Evolutionary conservation across 2,797 vertebrate genomes (phyloP).

Genomic region (Hemitrygon akajei): DNA sequence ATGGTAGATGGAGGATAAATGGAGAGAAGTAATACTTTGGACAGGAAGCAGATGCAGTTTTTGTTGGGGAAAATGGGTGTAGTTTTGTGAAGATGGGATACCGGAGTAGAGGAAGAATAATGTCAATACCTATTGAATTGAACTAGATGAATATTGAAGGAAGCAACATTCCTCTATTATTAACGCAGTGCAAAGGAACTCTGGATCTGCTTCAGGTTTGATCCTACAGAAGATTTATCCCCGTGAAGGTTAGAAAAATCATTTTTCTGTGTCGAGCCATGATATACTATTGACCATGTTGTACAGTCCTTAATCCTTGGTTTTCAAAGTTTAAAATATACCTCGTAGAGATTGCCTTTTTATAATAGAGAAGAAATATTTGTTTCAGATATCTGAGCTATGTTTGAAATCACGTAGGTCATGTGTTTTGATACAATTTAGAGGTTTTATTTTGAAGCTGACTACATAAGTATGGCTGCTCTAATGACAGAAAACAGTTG

Average conservation of each 20-base stretch:
- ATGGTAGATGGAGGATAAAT: too few species aligned
- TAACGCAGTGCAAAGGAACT: neutral
- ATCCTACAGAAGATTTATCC: neutral
- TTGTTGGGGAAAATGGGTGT: too few species aligned
- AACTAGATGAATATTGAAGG: neutral
- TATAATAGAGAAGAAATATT: neutral
- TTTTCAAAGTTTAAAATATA: neutral
- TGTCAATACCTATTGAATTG: neutral
- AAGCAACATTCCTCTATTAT: neutral
- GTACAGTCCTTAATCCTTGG: neutral
- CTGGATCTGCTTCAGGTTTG: neutral
- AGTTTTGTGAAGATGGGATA: too few species aligned
- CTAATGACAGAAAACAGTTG: neutral
- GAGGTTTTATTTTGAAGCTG: neutral
- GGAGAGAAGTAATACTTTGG: too few species aligned
- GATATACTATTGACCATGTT: neutral
- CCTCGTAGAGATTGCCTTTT: too few species aligned
- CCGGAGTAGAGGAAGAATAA: neutral
- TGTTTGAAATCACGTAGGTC: neutral
- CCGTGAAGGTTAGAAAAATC: too few species aligned
- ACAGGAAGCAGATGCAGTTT: too few species aligned
- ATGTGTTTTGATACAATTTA: neutral
- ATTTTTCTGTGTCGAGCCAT: neutral
- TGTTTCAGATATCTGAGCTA: neutral
- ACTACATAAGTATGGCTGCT: neutral